Evolutionary conservation across 1,140 invertebrate species (phyloP).

Genomic region (Philotrypesis tridentata): DNA sequence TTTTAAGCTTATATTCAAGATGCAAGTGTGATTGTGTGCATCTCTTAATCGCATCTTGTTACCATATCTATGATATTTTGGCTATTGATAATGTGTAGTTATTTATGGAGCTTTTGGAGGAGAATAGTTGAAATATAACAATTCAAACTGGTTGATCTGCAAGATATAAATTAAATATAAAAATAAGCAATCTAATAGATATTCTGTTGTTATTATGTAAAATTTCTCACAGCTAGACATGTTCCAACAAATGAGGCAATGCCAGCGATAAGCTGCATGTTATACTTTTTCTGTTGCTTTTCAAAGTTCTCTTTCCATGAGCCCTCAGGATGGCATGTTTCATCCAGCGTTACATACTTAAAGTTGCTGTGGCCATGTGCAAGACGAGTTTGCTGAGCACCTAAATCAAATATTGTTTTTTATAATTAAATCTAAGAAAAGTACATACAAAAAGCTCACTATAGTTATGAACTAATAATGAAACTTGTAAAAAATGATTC

Average conservation of each 20-base stretch:
- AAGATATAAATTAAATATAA: conserved; percentile 1
- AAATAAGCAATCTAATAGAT: not conserved
- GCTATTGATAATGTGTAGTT: conserved; percentile 16
- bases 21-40: not conserved
- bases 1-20: conserved; percentile 12
- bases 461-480: too few relatives aligned
- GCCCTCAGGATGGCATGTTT: conserved; percentile 82
- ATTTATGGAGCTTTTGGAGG: conserved; percentile 5
- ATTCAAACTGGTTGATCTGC: conserved; percentile 17
- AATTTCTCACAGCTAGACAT: conserved; percentile 76
- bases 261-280: conserved; percentile 78
- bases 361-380: conserved; percentile 59
- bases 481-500: too few relatives aligned
- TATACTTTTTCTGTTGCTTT: conserved; percentile 80
- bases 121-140: conserved; percentile 17
- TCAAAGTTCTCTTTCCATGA: conserved; percentile 82
- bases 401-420: not conserved
- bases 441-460: not conserved
- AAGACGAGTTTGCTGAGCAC: conserved; percentile 9
- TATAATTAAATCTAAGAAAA: not conserved
- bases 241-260: conserved; percentile 75
- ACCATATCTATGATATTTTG: conserved; percentile 2
- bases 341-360: conserved; percentile 78
- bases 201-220: not conserved
- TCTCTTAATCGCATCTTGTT: not conserved